phyloP scores from a whole-genome alignment of 2,113 vertebrate genomes.

The Cynoglossus semilaevis region DNA sequence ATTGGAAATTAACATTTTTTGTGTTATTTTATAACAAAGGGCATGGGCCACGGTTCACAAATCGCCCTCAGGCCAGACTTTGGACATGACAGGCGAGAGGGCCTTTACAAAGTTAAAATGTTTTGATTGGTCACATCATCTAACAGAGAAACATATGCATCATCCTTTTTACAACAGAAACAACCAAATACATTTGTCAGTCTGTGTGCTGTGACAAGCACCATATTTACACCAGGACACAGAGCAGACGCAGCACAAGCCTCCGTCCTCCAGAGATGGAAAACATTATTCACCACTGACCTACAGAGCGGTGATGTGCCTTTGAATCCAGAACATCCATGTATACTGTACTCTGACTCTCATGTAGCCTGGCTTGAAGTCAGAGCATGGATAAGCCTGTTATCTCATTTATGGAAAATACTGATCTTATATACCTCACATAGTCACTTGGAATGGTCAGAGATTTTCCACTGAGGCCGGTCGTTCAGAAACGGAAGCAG shows the following conservation, averaged over 20 bases:
- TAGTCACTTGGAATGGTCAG: slow-evolving; percentile 19
- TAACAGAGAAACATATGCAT: too few species aligned
- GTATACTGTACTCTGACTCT: slow-evolving; percentile 39
- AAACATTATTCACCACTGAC: slow-evolving; percentile 55
- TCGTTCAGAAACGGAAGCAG: slow-evolving; percentile 7
- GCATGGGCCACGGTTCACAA: too few species aligned
- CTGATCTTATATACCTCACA: slow-evolving; percentile 19
- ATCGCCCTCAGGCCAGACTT: too few species aligned
- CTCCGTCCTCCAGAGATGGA: slow-evolving; percentile 27
- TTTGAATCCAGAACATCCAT: slow-evolving; percentile 23
- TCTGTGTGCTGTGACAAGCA: slow-evolving; percentile 1
- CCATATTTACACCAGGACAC: slow-evolving; percentile 4
- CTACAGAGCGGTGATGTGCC: slow-evolving; percentile 31
- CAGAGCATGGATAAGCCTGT: slow-evolving; percentile 9
- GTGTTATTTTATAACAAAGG: too few species aligned
- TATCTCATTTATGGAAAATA: slow-evolving; percentile 33
- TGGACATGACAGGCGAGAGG: too few species aligned
- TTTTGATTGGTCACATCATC: too few species aligned
- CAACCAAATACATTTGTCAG: too few species aligned
- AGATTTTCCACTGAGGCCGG: slow-evolving; percentile 10
- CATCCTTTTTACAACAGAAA: too few species aligned
- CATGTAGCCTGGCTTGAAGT: slow-evolving; percentile 34
- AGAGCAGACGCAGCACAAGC: slow-evolving; percentile 18
- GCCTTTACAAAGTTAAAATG: too few species aligned
- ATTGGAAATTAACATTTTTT: too few species aligned